Base-by-base conservation (phyloP, 1,140 invertebrate species). In the Leptinotarsa texana region DNA sequence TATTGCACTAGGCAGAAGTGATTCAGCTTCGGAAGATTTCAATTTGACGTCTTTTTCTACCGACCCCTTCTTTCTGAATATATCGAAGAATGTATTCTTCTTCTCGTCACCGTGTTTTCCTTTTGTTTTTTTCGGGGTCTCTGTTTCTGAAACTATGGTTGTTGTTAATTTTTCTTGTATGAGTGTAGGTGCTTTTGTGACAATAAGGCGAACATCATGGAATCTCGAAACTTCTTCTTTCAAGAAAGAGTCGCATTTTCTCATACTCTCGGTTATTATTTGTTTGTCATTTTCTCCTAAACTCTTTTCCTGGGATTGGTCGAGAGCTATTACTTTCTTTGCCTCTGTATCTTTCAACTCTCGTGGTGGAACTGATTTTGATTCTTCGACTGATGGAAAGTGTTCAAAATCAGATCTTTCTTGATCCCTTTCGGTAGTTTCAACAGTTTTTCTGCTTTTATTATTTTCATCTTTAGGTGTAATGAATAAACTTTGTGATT, bases 11-110 rank as follows among this genome's bases (percentile, higher is more conserved):
- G 11, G 51, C 13, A 13, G 51, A 57, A 13, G 15, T n/a, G n/a
- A 15, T n/a, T 15, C 13, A 4, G 15, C 51, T n/a, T 57, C n/a
- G 4, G 15, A 6, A 1, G 13, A n/a, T 57, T 74, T 5, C 15
- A 2, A 2, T 27, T 48, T 27, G 18, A 48, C 33, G 22, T 63
- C 21, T 68, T 51, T 69, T 57, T 74, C 68, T 71, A 63, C 71
- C 17, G 57, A 27, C n/a, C 22, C 72, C 18, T 72, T 65, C 62
- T 71, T 69, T 22, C 67, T 77, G 18, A 47, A 74, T 51, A 67
- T 68, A 13, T 76, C 62, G 61, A 80, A 63, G 57, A 80, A 75
- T 21, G 77, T 68, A 68, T 73, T 71, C 22, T 78, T 77, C n/a
- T 74, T 49, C n/a, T 76, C 73, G 61, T 78, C 74, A 13, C 27